These are phyloP conservation scores for Pseudococcus jackbeardsleyi DNA, from an alignment of 2,888 invertebrate species.

Conservation along the genomic window DNA sequence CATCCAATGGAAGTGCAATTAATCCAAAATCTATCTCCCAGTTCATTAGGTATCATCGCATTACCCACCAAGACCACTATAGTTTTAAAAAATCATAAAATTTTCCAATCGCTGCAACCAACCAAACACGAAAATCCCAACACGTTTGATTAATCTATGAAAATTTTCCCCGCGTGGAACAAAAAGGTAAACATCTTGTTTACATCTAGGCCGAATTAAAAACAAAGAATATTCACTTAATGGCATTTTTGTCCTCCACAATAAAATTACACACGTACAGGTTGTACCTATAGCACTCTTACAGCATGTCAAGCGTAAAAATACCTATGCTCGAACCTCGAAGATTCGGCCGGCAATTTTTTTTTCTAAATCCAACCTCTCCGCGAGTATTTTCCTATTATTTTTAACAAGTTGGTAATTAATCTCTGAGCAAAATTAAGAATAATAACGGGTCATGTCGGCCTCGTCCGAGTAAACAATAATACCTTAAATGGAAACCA, in stretches of 20 bases:
- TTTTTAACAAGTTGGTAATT: constrained; percentile 60
- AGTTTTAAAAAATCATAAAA: no score
- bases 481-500: constrained; percentile 64
- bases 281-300: no score
- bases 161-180: no score
- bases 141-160: background rate
- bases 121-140: background rate
- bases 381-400: background rate
- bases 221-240: constrained; percentile 36
- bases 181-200: constrained; percentile 17
- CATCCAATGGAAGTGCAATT: no score
- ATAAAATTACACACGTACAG: background rate
- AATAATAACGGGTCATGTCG: constrained; percentile 64
- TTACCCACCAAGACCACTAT: no score
- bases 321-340: background rate
- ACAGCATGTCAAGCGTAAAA: background rate
- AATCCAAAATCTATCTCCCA: no score
- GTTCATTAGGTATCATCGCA: no score
- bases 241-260: constrained; percentile 60
- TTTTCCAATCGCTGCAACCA: no score
- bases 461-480: constrained; percentile 65
- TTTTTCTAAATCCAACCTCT: constrained; percentile 39
- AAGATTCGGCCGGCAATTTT: background rate
- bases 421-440: constrained; percentile 60
- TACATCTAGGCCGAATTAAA: background rate